Evolutionary conservation across 2,888 invertebrate genomes (phyloP).

Genomic region (Neoitamus cyanurus): DNA sequence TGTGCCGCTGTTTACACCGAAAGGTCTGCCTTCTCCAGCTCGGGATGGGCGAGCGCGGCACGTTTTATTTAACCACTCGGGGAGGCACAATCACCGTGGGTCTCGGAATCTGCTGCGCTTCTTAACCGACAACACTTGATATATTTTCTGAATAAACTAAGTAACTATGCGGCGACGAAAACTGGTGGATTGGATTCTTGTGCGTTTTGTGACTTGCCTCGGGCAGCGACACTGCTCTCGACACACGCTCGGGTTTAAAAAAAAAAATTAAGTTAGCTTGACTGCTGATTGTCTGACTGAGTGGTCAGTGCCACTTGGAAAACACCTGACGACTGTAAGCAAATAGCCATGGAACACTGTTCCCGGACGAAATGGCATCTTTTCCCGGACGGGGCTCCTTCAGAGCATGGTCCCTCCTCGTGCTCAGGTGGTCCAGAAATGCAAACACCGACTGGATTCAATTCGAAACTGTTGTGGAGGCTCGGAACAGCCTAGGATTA

Average conservation of each 20-base stretch:
- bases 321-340: background rate
- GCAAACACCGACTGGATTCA: background rate
- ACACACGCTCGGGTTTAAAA: background rate
- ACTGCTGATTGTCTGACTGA: background rate
- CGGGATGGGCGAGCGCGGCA: background rate
- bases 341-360: slow-evolving; percentile 21
- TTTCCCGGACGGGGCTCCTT: slow-evolving; percentile 2
- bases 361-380: slow-evolving; percentile 33
- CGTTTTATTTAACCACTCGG: background rate
- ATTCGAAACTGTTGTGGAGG: background rate
- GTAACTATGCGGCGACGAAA: background rate
- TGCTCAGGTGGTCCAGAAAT: background rate
- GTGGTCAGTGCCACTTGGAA: background rate
- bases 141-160: background rate
- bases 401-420: slow-evolving; percentile 11
- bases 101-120: background rate
- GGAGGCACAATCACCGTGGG: background rate
- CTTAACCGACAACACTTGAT: background rate
- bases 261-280: background rate
- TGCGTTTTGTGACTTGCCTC: slow-evolving; percentile 10
- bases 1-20: background rate
- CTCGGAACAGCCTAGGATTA: background rate
- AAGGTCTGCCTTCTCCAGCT: background rate
- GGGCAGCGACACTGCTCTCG: background rate
- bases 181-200: background rate